Evolutionary conservation across 2,113 vertebrate species (phyloP).

Genomic region (Orientallactaga bullata): DNA sequence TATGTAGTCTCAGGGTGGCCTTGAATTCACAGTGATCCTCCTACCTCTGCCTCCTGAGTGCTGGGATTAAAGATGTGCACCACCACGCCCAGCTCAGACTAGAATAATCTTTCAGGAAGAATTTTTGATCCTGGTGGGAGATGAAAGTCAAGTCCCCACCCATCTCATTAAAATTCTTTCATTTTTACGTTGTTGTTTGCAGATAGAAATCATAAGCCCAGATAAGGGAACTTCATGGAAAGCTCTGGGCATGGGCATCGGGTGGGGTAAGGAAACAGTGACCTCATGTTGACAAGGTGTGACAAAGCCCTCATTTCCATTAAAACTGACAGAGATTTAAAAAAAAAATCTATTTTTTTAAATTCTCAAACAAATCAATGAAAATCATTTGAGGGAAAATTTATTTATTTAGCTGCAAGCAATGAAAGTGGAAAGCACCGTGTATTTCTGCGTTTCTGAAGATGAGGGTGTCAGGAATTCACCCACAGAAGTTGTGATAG

Average conservation of each 20-base stretch:
- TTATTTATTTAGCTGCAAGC: not conserved
- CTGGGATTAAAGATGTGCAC: too few relatives aligned
- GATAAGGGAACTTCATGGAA: constrained; percentile 35
- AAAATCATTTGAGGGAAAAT: not conserved
- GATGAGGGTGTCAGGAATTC: not conserved
- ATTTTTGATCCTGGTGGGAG: not conserved
- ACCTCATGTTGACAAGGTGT: not conserved
- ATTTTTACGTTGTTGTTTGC: not conserved
- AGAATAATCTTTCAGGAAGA: constrained; percentile 18
- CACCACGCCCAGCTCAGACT: too few relatives aligned
- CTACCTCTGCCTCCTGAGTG: too few relatives aligned
- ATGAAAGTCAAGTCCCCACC: not conserved
- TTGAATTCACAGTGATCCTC: too few relatives aligned
- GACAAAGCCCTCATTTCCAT: constrained; percentile 1
- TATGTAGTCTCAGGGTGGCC: too few relatives aligned
- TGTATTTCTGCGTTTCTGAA: not conserved
- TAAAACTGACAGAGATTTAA: not conserved
- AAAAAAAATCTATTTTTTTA: not conserved
- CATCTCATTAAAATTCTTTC: not conserved
- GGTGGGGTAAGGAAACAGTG: not conserved
- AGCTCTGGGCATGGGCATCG: constrained; percentile 13
- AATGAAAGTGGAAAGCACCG: not conserved
- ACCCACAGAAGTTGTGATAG: not conserved
- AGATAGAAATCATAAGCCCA: not conserved
- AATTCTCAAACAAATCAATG: not conserved